These are phyloP conservation scores for Girardia tigrina DNA, from an alignment of 2,888 invertebrate species.

Conservation along the genomic window DNA sequence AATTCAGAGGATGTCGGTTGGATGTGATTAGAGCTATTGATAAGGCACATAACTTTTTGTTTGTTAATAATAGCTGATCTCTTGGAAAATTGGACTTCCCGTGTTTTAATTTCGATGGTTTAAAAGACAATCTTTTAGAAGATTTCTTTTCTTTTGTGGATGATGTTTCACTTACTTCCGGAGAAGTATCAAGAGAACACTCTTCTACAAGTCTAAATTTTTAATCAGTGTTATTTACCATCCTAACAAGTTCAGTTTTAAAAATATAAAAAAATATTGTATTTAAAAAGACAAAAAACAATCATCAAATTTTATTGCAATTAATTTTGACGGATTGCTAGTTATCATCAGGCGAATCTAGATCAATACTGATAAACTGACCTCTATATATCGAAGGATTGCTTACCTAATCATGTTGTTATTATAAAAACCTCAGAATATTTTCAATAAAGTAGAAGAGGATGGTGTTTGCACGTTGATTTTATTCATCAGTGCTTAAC, in stretches of 20 bases:
- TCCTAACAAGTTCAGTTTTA: neutral
- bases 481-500: no score
- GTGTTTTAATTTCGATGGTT: neutral
- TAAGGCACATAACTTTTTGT: slow-evolving; percentile 3
- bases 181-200: neutral
- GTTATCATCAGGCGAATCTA: no score
- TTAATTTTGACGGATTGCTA: no score
- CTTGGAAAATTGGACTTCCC: neutral
- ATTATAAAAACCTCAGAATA: no score
- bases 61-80: neutral
- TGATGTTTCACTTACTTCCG: neutral
- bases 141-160: slow-evolving; percentile 4
- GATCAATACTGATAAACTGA: no score
- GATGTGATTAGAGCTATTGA: slow-evolving; percentile 6
- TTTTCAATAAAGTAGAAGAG: no score
- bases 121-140: neutral
- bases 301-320: no score
- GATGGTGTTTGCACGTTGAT: no score
- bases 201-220: neutral
- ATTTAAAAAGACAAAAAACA: no score
- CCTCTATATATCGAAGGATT: no score
- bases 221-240: neutral
- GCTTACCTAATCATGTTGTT: no score
- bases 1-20: neutral
- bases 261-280: no score